phyloP scores from a whole-genome alignment of 2,113 vertebrate genomes.

The Parus major region DNA sequence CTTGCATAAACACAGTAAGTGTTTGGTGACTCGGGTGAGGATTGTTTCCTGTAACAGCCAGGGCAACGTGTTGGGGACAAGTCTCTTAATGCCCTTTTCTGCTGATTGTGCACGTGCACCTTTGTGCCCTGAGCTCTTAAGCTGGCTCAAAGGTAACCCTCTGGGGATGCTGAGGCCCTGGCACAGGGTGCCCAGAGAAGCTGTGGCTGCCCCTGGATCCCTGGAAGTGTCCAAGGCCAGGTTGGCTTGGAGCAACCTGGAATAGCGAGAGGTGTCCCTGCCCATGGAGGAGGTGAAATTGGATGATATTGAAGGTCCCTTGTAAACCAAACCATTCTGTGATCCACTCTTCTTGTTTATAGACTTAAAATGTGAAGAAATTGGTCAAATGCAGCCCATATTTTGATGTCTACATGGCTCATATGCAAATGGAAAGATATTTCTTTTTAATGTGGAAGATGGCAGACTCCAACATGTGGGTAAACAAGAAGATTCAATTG shows the following conservation, averaged over 20 bases:
- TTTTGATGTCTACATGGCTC: background rate
- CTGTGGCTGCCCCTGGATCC: background rate
- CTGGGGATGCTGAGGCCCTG: background rate
- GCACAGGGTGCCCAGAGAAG: background rate
- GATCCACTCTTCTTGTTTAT: background rate
- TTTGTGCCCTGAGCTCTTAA: background rate
- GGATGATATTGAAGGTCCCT: background rate
- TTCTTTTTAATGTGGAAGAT: background rate
- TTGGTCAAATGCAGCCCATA: rapidly evolving
- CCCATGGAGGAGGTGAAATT: rapidly evolving
- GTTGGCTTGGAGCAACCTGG: background rate
- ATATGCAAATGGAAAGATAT: background rate
- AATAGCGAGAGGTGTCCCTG: background rate
- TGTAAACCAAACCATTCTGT: background rate
- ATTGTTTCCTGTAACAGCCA: background rate
- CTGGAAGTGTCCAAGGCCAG: background rate
- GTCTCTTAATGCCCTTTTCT: background rate
- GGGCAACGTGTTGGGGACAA: background rate
- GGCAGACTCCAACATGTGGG: background rate
- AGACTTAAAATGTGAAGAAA: background rate
- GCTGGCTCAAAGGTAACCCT: background rate
- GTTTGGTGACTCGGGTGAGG: background rate
- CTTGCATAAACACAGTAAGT: background rate
- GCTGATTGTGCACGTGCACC: rapidly evolving
- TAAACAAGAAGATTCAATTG: background rate